Base-by-base conservation (phyloP, 2,888 invertebrate species). In the Cheilosia vulpina region DNA sequence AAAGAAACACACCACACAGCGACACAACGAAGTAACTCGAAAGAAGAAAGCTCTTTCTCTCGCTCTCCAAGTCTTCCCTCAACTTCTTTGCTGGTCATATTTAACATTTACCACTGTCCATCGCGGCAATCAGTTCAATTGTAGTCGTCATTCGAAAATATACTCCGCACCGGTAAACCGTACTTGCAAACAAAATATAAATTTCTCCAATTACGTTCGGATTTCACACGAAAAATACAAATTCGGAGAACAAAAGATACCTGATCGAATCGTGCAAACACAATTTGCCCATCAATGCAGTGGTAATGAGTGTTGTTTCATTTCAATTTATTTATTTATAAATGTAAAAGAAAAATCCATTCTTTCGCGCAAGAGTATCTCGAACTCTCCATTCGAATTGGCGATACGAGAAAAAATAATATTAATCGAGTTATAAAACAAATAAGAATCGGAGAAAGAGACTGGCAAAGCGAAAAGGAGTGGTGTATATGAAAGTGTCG, bases 101-200 rank as follows among this genome's bases (percentile, higher is more conserved):
- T 85, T 81, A 85, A 85, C 81, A 77, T 77, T 81, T 72, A 77
- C 81, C 72, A 66, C 47, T 27, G 62, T 38, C 85, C 85, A 77
- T 72, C 76, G 76, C 66, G 62, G 71, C 52, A 57, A 81, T 85
- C 85, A 85, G 81, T 85, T 80, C 68, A 76, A 77, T 47, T 72
- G 68, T 68, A 85, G 57, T 50, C 81, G 66, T 77, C 81, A 60
- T 43, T 66, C 62, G 57, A 68, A 71, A 55, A 81, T 41, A 76
- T 50, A 58, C 80, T 45, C 41, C 58, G 31, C 71, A 41, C 31
- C 50, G 53, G 17, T 55, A 19, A 15, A 65, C 27, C 27, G 19
- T n/a, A 50, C 27, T 27, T 31, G 7, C 71, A 41, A 62, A 50
- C 17, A 41, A 57, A 38, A 43, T 15, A 41, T 65, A 47, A 66